A percentile compares a stretch with the other conserved stretches of the same genome.
Evolutionary conservation across 2,113 vertebrate species (phyloP).

Genomic region (Datnioides undecimradiatus): DNA sequence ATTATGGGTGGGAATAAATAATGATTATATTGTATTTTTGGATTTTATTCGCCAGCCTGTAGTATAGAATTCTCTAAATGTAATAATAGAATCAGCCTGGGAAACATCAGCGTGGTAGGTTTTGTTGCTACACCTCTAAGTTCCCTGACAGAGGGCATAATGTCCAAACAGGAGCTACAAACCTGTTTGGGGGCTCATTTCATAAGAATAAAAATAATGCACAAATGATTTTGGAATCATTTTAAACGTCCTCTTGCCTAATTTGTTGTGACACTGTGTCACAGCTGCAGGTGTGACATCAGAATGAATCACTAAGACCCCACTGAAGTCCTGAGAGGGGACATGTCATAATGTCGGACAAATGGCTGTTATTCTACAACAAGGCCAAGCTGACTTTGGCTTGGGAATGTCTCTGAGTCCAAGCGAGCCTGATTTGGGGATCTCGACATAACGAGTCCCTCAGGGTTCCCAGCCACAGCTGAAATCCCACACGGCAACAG

Average conservation of each 20-base stretch:
- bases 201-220: not conserved
- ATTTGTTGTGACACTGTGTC: too few relatives aligned
- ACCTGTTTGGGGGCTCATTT: not conserved
- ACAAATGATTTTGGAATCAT: not conserved
- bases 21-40: not conserved
- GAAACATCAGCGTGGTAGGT: not conserved
- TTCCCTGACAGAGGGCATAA: not conserved
- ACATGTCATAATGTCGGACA: not conserved
- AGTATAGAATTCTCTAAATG: not conserved
- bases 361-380: conserved; percentile 22
- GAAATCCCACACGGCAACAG: conserved; percentile 56
- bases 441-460: conserved; percentile 46
- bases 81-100: not conserved
- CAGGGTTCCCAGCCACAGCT: conserved; percentile 43
- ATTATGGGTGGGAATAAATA: too few relatives aligned
- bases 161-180: not conserved
- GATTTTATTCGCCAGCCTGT: not conserved
- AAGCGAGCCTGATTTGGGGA: conserved; percentile 36
- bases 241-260: too few relatives aligned
- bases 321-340: not conserved
- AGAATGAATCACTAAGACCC: not conserved
- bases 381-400: not conserved
- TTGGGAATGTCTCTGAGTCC: conserved; percentile 36
- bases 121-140: not conserved
- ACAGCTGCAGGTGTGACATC: not conserved